A percentile compares a stretch with the other conserved stretches of the same genome.
Conservation (phyloP, 2,888 invertebrate genomes). For the Mythimna impura region DNA sequence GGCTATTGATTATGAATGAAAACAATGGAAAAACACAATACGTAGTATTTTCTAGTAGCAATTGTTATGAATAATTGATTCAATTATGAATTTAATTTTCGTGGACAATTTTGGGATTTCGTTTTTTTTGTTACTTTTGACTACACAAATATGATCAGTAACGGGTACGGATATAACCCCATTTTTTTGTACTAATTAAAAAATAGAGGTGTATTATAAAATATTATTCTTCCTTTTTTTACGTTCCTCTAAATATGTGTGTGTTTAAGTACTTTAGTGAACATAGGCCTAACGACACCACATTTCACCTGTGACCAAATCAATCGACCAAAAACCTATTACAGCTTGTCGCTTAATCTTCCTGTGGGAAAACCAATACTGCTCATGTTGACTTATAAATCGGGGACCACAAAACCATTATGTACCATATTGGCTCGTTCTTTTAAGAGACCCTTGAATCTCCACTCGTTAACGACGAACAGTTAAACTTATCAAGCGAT, state of each 20-base stretch:
- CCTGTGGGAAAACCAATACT: slow-evolving; percentile 8
- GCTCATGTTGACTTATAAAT: slow-evolving; percentile 36
- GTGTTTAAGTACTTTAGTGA: not conserved
- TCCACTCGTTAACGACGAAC: slow-evolving; percentile 33
- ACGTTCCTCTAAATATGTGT: not conserved
- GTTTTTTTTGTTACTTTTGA: too few relatives aligned
- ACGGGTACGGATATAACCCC: too few relatives aligned
- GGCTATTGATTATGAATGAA: too few relatives aligned
- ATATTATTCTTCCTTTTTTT: too few relatives aligned
- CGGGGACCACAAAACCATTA: slow-evolving; percentile 25
- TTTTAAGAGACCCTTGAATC: slow-evolving; percentile 26
- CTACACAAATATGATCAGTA: too few relatives aligned
- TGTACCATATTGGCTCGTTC: slow-evolving; percentile 27
- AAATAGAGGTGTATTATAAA: too few relatives aligned
- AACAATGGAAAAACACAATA: too few relatives aligned
- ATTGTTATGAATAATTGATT: too few relatives aligned
- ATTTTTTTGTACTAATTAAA: too few relatives aligned
- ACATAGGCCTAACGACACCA: not conserved
- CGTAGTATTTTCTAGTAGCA: too few relatives aligned
- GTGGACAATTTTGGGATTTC: too few relatives aligned
- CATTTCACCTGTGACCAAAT: not conserved
- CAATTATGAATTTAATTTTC: too few relatives aligned
- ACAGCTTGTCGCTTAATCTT: not conserved
- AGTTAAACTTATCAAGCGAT: slow-evolving; percentile 22
- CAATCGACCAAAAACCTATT: not conserved